Percentiles rank a stretch among this genome's conserved stretches.
phyloP scores from a whole-genome alignment of 1,140 invertebrate species.

The Batillaria attramentaria region DNA sequence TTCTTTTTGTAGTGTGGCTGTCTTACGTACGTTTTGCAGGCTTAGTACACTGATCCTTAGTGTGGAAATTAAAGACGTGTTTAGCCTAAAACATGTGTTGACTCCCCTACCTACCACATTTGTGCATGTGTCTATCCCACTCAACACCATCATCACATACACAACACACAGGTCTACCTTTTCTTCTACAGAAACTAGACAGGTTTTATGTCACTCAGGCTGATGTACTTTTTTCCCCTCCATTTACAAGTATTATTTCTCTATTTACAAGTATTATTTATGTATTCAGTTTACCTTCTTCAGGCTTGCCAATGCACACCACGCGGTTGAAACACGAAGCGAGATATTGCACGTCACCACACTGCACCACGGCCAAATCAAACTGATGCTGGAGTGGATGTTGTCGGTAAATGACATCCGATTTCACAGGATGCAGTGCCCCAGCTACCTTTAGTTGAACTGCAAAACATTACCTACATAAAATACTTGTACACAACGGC shows the following conservation, averaged over 20 bases:
- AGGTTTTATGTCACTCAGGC: not conserved
- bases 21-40: too few relatives aligned
- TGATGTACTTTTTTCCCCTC: too few relatives aligned
- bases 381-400: conserved; percentile 27
- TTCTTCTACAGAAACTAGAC: conserved; percentile 18
- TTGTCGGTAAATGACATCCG: conserved; percentile 19
- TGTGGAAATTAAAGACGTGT: too few relatives aligned
- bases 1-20: too few relatives aligned
- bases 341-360: not conserved
- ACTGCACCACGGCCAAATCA: conserved; percentile 16
- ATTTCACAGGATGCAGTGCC: conserved; percentile 44
- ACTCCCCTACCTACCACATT: too few relatives aligned
- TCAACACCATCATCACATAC: too few relatives aligned
- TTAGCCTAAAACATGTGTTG: too few relatives aligned
- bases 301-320: not conserved
- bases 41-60: too few relatives aligned
- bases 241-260: not conserved
- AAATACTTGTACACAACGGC: too few relatives aligned
- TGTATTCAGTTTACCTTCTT: conserved; percentile 21
- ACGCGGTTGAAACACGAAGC: not conserved
- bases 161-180: not conserved
- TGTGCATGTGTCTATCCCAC: too few relatives aligned
- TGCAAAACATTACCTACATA: conserved; percentile 24
- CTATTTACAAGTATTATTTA: not conserved
- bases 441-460: conserved; percentile 35